These are phyloP conservation scores for Cephalotes varians DNA, from an alignment of 2,888 invertebrate species.

Conservation along the genomic window DNA sequence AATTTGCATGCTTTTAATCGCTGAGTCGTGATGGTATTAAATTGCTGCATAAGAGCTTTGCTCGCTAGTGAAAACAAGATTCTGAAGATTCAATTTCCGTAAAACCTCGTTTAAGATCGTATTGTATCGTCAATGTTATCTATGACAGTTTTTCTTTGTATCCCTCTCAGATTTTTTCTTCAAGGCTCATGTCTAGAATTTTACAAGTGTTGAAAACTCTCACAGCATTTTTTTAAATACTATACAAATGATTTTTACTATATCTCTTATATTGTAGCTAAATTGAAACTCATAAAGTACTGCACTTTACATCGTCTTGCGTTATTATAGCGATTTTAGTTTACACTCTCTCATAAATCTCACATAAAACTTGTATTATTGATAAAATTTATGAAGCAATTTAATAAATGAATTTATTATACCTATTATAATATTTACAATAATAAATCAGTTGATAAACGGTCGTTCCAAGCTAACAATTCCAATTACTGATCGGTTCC, in stretches of 20 bases:
- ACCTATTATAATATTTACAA: not conserved
- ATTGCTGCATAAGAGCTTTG: not conserved
- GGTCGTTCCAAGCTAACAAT: not conserved
- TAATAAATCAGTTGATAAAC: not conserved
- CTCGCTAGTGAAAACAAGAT: not conserved
- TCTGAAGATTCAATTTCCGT: not conserved
- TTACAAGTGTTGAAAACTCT: not conserved
- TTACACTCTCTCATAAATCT: not conserved
- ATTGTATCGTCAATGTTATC: not conserved
- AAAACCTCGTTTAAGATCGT: not conserved
- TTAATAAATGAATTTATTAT: not conserved
- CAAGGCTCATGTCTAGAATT: not conserved
- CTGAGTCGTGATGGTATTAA: not conserved
- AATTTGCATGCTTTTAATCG: not conserved
- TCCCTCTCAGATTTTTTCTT: not conserved
- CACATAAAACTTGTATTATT: too few species aligned
- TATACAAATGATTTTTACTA: not conserved
- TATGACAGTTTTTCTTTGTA: not conserved
- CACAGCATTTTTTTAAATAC: too few species aligned
- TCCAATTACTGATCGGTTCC: not conserved
- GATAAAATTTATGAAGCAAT: constrained; percentile 4
- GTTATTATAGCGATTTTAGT: not conserved
- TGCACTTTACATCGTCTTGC: too few species aligned
- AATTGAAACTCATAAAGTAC: not conserved
- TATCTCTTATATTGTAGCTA: not conserved